Evolutionary conservation across 2,797 vertebrate species (phyloP).

Genomic region (Poliocrania exsul): DNA sequence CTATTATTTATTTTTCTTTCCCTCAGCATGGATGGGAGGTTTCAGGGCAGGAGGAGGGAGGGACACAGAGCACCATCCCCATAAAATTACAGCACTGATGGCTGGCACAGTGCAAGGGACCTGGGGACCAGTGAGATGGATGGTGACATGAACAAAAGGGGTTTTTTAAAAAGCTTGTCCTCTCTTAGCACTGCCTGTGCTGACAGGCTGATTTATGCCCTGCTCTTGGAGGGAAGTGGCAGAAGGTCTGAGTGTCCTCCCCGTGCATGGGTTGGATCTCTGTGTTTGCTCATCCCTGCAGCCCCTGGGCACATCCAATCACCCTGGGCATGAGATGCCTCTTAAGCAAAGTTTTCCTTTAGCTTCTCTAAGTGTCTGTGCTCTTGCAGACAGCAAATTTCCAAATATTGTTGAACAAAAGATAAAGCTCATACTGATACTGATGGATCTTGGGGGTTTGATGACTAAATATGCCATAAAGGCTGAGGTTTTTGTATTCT

Average conservation of each 20-base stretch:
- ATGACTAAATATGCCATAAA: not conserved
- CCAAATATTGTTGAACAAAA: not conserved
- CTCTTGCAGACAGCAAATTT: not conserved
- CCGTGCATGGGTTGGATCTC: fast-evolving
- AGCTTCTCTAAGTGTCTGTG: not conserved
- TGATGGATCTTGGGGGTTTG: not conserved
- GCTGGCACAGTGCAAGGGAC: not conserved
- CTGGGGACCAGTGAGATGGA: not conserved
- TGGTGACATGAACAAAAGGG: not conserved
- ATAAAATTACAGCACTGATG: not conserved
- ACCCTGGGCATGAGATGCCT: not conserved
- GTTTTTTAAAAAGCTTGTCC: not conserved
- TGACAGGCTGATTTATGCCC: not conserved
- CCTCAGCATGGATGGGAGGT: not conserved
- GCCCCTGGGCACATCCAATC: not conserved
- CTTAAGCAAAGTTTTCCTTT: not conserved
- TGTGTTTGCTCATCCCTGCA: not conserved
- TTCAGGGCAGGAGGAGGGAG: not conserved
- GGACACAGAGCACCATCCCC: fast-evolving
- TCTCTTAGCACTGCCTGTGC: not conserved
- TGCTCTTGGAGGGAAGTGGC: not conserved
- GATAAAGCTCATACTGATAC: not conserved
- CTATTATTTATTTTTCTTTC: not conserved
- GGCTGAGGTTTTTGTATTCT: not conserved
- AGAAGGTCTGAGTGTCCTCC: not conserved